Evolutionary conservation across 1,140 invertebrate species (phyloP).

Genomic region (Tetragonula clypearis): DNA sequence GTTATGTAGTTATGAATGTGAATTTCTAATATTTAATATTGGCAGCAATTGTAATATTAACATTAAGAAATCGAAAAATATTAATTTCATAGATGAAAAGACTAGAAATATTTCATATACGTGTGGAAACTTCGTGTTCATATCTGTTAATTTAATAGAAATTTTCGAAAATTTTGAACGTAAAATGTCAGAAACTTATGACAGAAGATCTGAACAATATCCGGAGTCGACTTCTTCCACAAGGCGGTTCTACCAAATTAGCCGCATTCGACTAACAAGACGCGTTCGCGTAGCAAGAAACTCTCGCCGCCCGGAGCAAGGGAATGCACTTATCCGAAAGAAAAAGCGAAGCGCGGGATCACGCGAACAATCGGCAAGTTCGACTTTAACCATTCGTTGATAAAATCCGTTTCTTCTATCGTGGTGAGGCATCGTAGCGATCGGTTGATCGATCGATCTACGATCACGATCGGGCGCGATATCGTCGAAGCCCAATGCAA

Average conservation of each 20-base stretch:
- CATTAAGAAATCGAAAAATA: not conserved
- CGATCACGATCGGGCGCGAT: constrained; percentile 55
- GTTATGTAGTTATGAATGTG: not conserved
- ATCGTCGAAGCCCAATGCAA: constrained; percentile 54
- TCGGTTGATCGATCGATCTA: constrained; percentile 58
- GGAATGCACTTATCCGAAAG: constrained; percentile 8
- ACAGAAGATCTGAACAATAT: not conserved
- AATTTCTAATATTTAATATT: not conserved
- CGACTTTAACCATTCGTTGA: constrained; percentile 40
- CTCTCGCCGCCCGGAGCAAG: constrained; percentile 2
- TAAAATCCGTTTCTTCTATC: constrained; percentile 59
- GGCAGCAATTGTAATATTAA: not conserved
- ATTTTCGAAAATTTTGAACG: not conserved
- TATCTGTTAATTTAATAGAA: not conserved
- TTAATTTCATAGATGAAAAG: not conserved
- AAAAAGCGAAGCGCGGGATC: constrained; percentile 22
- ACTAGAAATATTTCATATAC: not conserved
- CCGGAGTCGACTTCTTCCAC: not conserved
- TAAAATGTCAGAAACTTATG: not conserved
- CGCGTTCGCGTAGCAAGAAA: constrained; percentile 9
- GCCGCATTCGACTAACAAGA: constrained; percentile 6
- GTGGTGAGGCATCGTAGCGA: constrained; percentile 24
- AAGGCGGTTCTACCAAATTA: constrained; percentile 11
- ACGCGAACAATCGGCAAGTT: constrained; percentile 34
- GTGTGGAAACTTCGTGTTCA: not conserved